Percentiles rank a stretch among this genome's conserved stretches.
Conservation (phyloP, 2,113 vertebrate species). For the Sylvia atricapilla region DNA sequence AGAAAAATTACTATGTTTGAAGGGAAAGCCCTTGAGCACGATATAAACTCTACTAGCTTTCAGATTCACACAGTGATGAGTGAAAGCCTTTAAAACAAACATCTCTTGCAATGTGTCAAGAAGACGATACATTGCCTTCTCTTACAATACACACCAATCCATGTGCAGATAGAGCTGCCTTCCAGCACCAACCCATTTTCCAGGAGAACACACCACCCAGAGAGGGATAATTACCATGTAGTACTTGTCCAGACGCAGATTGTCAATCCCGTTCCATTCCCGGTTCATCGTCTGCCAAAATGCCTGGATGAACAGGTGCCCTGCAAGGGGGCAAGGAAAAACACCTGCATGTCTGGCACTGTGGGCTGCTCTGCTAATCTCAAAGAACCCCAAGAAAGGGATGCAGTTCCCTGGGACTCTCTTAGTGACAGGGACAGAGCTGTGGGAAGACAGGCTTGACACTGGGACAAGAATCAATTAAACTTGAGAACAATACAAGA, state of each 20-base stretch:
- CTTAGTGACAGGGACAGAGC: not conserved
- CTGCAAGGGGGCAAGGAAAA: constrained; percentile 63
- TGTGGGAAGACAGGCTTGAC: not conserved
- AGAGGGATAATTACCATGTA: constrained; percentile 64
- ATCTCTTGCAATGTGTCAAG: not conserved
- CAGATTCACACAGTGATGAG: not conserved
- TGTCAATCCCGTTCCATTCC: constrained; percentile 89
- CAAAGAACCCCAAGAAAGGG: not conserved
- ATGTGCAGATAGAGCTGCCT: not conserved
- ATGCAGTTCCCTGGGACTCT: not conserved
- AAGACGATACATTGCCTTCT: not conserved
- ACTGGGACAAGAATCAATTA: not conserved
- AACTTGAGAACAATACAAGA: not conserved
- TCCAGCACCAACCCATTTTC: not conserved
- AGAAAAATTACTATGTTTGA: not conserved
- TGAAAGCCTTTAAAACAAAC: not conserved
- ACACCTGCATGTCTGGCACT: not conserved
- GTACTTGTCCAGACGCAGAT: constrained; percentile 85
- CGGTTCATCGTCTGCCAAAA: constrained; percentile 89
- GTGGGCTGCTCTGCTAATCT: not conserved
- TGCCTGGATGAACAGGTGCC: constrained; percentile 80
- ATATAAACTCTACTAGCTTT: not conserved
- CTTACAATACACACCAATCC: not conserved
- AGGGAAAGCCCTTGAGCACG: not conserved
- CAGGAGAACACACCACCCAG: not conserved